Evolutionary conservation across 2,797 vertebrate genomes (phyloP), one percentile per base, ranked within the genome.

Genomic region (Bradypodion pumilum): DNA sequence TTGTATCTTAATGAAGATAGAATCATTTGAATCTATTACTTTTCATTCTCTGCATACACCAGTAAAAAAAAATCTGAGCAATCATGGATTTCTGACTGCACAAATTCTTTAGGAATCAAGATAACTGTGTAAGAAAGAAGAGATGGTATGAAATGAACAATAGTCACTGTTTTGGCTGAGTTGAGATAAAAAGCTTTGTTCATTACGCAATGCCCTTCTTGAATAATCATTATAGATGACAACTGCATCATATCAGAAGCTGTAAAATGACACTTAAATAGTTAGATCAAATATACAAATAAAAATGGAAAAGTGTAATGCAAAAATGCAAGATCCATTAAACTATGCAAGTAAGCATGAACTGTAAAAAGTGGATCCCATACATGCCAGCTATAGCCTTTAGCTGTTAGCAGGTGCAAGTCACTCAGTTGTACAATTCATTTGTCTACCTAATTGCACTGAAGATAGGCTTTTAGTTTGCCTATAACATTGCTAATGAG

Each of bases 401-500:
- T 93, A 96, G 96, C 96, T 95, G 94, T 95, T 96, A 96, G 96
- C 97, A 97, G 96, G 97, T 97, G 97, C 95, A 96, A 96, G 94
- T 95, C 96, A 96, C 94, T 97, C 96, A 96, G 93, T 96, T 96
- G 95, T 96, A 96, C 95, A 96, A 97, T 97, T 96, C 96, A 97
- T 97, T 97, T 97, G 96, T 97, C 97, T 97, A 96, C 96, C 96
- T 97, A 98, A 98, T 97, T 97, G 96, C 96, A 96, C 96, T 95
- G 96, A 96, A 96, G 95, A 97, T 96, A 95, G 95, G 96, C 95
- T 96, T 96, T 96, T 96, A 96, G 95, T 97, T 97, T 96, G 96
- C 96, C 96, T 97, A 96, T 96, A 97, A 96, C 96, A 96, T 96
- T 95, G 94, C 97, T 97, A 97, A 97, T 97, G 96, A 97, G 97